phyloP scores from a whole-genome alignment of 2,797 vertebrate genomes.

The Remorina albescens region DNA sequence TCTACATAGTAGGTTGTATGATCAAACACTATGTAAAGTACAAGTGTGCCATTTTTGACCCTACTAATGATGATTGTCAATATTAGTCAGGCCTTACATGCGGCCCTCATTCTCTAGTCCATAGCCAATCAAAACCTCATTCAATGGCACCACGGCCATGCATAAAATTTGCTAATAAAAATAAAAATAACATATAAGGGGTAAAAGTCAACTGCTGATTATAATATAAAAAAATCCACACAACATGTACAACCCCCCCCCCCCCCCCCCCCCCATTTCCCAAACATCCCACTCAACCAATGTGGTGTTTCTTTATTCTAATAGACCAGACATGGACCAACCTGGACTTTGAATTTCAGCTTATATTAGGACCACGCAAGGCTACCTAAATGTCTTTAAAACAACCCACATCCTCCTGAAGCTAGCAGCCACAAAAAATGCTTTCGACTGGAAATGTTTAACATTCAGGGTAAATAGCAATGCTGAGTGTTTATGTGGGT shows the following conservation, averaged over 20 bases:
- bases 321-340: constrained; percentile 29
- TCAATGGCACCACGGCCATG: constrained; percentile 54
- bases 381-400: constrained; percentile 47
- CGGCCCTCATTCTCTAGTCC: constrained; percentile 32
- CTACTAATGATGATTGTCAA: constrained; percentile 77
- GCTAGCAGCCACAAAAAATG: constrained; percentile 42
- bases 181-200: constrained; percentile 74
- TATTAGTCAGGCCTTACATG: constrained; percentile 49
- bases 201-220: constrained; percentile 71
- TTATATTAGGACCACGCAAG: constrained; percentile 46
- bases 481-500: constrained; percentile 57
- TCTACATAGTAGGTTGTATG: constrained; percentile 39
- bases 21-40: constrained; percentile 25
- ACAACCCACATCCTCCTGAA: constrained; percentile 56
- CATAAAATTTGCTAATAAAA: constrained; percentile 70
- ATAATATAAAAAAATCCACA: constrained; percentile 67
- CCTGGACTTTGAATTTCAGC: constrained; percentile 46
- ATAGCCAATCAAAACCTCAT: constrained; percentile 50
- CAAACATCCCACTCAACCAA: constrained; percentile 50
- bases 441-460: constrained; percentile 56
- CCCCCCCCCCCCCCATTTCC: constrained; percentile 46
- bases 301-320: constrained; percentile 27
- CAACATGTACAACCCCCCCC: constrained; percentile 44
- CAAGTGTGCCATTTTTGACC: constrained; percentile 51
- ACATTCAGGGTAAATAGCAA: constrained; percentile 59